Conservation (phyloP, 2,113 vertebrate species). For the Carassius carassius region DNA sequence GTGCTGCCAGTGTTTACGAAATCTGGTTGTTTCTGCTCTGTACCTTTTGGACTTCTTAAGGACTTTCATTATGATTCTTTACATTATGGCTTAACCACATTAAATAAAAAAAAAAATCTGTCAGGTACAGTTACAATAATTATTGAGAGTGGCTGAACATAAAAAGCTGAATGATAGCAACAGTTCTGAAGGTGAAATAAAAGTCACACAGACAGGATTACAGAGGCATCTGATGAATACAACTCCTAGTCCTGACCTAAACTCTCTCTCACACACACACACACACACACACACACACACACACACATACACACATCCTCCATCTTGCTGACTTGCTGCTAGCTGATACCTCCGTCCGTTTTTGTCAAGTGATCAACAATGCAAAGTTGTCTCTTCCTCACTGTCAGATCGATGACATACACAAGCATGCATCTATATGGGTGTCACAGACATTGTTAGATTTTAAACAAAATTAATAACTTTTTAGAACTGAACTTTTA, state of each 20-base stretch:
- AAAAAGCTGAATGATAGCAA: neutral
- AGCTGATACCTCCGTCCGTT: neutral
- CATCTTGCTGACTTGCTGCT: slow-evolving; percentile 33
- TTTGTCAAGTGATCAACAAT: slow-evolving; percentile 20
- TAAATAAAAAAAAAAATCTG: neutral
- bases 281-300: too few relatives aligned
- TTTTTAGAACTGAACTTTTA: neutral
- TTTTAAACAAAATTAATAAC: neutral
- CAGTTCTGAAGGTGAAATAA: neutral
- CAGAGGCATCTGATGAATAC: slow-evolving; percentile 7
- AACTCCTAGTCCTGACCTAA: neutral
- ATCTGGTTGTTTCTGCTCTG: neutral
- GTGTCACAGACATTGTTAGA: neutral
- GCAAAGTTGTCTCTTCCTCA: neutral
- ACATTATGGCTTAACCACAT: too few relatives aligned
- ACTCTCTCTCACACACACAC: slow-evolving; percentile 4
- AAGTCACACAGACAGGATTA: neutral
- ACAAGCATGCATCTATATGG: neutral
- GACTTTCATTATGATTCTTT: neutral
- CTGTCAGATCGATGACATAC: neutral
- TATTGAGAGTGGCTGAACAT: neutral
- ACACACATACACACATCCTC: neutral
- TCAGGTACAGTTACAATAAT: neutral
- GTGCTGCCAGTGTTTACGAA: neutral
- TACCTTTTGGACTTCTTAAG: neutral